Base-by-base conservation (phyloP, 2,888 invertebrate species). In the Acrocera orbiculus region DNA sequence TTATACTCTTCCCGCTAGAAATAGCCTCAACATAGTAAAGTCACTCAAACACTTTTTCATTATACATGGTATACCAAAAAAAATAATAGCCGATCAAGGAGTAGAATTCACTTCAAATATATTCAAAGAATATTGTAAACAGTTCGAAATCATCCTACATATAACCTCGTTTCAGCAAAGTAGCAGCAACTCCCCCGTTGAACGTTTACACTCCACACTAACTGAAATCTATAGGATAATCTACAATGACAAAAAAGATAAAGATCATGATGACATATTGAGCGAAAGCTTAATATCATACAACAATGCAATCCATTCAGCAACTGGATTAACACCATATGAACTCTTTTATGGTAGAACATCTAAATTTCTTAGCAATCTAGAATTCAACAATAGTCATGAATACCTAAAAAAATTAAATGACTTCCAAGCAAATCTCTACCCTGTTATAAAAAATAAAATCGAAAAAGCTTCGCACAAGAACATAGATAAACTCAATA, bases 401-500 rank as follows among this genome's bases (percentile, higher is more conserved):
- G 17, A 28, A 16, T 28, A 16, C 23, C 11, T 34, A 25, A 22
- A 16, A 10, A 34, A 30, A 31, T 20, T 36, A 15, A 33, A 36
- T 13, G 27, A 20, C 9, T 36, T 30, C 17, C 26, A 37, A 20
- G n/a, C 5, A 16, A 13, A 22, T 3, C 26, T 37, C 2, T 37
- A 30, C 31, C 37, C 37, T 3, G 11, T 9, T 10, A 36, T 39
- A 3, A 29, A 30, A 22, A 16, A 27, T 22, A 26, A 22, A 23
- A 34, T 28, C 10, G 16, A 28, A 16, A 16, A 28, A 16, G 7
- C 15, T 17, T 4, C 5, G 10, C 9, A 28, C 28, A 28, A 28
- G 16, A 28, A 17, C 11, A 5, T 27, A 6, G 14, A 27, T 6
- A 27, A 27, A 15, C 9, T 39, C 20, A 43, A 42, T 25, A 17